These are phyloP conservation scores for Gryon sp. DNA, from an alignment of 1,140 invertebrate genomes.

Conservation along the genomic window DNA sequence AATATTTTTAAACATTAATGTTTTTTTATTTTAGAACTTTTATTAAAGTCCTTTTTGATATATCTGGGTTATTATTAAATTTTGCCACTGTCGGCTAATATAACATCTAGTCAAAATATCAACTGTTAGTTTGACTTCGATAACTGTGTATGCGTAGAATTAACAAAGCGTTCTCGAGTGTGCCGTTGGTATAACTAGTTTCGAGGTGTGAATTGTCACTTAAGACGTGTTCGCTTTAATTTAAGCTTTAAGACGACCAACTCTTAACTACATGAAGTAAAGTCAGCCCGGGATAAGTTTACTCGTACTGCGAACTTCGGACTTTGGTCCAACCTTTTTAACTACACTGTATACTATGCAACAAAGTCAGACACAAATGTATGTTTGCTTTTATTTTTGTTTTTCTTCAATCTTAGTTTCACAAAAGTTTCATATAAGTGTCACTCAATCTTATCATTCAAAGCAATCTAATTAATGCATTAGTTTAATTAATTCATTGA, in stretches of 20 bases:
- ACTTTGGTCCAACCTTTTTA: constrained; percentile 44
- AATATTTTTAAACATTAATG: too few species aligned
- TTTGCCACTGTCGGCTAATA: constrained; percentile 33
- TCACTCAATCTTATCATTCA: too few species aligned
- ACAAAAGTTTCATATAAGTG: too few species aligned
- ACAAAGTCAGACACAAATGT: constrained; percentile 10
- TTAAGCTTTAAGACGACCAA: constrained; percentile 65
- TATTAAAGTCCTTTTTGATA: too few species aligned
- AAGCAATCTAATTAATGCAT: too few species aligned
- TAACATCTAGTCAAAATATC: constrained; percentile 44
- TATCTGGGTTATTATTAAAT: constrained; percentile 20
- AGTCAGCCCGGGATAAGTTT: constrained; percentile 59
- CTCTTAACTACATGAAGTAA: constrained; percentile 62
- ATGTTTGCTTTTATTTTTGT: constrained; percentile 8
- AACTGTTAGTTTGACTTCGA: constrained; percentile 51
- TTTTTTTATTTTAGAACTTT: too few species aligned
- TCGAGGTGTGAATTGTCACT: constrained; percentile 63
- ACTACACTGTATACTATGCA: constrained; percentile 16
- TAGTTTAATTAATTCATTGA: too few species aligned
- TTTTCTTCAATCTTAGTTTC: too few species aligned
- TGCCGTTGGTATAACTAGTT: constrained; percentile 53
- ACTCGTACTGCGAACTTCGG: constrained; percentile 52
- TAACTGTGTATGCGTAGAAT: constrained; percentile 53
- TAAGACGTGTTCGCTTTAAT: constrained; percentile 65
- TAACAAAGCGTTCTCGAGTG: constrained; percentile 50